phyloP scores from a whole-genome alignment of 2,113 vertebrate species.

The Macquaria australasica region DNA sequence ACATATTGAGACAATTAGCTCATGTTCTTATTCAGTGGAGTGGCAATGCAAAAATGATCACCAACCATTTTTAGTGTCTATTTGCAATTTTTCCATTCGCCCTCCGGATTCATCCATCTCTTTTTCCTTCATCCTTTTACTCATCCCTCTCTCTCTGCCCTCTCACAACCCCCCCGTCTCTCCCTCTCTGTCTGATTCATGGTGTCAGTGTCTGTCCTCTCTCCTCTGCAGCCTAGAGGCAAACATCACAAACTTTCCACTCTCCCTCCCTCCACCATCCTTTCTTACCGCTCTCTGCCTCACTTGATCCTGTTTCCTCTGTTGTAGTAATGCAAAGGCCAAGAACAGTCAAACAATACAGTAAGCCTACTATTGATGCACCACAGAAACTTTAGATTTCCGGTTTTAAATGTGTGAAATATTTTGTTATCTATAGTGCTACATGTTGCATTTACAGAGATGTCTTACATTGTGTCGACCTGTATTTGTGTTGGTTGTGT shows the following conservation, averaged over 20 bases:
- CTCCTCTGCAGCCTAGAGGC: constrained; percentile 19
- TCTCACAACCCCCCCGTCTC: not conserved
- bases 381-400: fast-evolving
- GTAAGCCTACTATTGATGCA: not conserved
- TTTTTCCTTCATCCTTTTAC: constrained; percentile 2
- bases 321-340: constrained; percentile 4
- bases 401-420: not conserved
- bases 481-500: not conserved
- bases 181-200: constrained; percentile 25
- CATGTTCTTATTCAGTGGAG: constrained; percentile 24
- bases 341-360: not conserved
- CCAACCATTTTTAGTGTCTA: not conserved
- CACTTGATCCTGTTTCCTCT: not conserved
- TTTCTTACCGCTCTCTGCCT: not conserved
- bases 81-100: not conserved
- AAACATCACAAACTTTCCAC: constrained; percentile 13
- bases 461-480: not conserved
- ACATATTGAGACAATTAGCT: constrained; percentile 11
- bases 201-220: constrained; percentile 44
- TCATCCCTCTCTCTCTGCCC: constrained; percentile 4
- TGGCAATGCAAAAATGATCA: constrained; percentile 1
- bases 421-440: no score
- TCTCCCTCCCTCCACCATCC: not conserved
- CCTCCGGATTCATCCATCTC: constrained; percentile 15
- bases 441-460: not conserved